phyloP scores from a whole-genome alignment of 2,797 vertebrate genomes.

The Hemibagrus guttatus region DNA sequence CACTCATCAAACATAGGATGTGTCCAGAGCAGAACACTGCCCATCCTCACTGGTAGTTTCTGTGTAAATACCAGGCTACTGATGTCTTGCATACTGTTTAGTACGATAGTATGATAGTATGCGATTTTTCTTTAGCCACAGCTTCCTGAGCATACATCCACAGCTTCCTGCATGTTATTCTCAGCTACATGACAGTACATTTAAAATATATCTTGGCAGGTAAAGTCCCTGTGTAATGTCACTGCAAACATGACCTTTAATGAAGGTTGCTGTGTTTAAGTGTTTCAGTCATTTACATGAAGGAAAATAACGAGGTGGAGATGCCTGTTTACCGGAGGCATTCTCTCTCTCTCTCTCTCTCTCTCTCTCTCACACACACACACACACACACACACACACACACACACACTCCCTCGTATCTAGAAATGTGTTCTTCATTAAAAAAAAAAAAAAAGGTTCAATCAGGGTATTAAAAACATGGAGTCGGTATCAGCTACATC shows the following conservation, averaged over 20 bases:
- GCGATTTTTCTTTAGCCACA: neutral
- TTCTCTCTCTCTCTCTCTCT: neutral
- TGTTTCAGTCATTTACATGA: neutral
- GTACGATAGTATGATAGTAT: neutral
- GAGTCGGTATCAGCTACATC: neutral
- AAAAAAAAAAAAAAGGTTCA: neutral
- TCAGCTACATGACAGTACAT: neutral
- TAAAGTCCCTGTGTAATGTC: neutral
- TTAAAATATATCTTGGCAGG: neutral
- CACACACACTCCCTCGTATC: neutral
- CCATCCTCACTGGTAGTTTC: neutral
- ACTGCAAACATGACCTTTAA: neutral
- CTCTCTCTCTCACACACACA: neutral
- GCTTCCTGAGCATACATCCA: neutral
- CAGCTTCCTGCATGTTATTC: neutral
- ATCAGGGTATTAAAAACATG: neutral
- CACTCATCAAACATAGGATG: neutral
- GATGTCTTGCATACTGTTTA: neutral
- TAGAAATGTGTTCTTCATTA: neutral
- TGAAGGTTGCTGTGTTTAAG: neutral
- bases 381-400: conserved; percentile 6
- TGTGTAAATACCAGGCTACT: neutral
- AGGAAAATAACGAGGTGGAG: conserved; percentile 1
- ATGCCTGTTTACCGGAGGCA: conserved; percentile 3
- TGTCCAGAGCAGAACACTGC: neutral